phyloP scores from a whole-genome alignment of 2,113 vertebrate species.

The Etheostoma cragini region DNA sequence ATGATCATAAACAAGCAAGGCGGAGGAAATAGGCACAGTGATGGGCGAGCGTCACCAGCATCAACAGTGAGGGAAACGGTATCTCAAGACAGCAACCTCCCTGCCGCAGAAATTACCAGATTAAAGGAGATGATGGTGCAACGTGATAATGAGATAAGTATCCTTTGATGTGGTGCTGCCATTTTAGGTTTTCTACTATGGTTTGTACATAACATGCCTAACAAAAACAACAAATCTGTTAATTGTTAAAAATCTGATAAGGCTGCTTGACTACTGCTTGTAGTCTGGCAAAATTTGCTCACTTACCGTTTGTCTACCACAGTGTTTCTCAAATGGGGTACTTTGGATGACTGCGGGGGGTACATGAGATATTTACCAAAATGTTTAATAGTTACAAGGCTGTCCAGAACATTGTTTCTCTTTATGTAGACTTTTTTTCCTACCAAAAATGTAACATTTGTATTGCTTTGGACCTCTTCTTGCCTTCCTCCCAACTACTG shows the following conservation, averaged over 20 bases:
- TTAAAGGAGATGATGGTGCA: constrained; percentile 88
- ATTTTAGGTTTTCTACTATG: not conserved
- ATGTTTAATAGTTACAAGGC: too few relatives aligned
- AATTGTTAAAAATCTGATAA: not conserved
- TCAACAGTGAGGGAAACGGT: constrained; percentile 30
- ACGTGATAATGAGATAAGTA: constrained; percentile 96
- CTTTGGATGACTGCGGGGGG: too few relatives aligned
- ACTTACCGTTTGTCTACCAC: not conserved
- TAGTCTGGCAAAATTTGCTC: not conserved
- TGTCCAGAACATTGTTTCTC: too few relatives aligned
- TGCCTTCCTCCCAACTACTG: too few relatives aligned
- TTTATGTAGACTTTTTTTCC: too few relatives aligned
- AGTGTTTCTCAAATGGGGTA: too few relatives aligned
- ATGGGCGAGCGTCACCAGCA: constrained; percentile 14
- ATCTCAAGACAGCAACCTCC: constrained; percentile 15
- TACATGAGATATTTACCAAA: too few relatives aligned
- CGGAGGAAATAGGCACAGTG: constrained; percentile 24
- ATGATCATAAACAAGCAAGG: constrained; percentile 74
- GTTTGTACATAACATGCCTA: not conserved
- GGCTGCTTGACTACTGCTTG: not conserved
- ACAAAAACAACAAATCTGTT: not conserved
- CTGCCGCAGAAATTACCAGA: constrained; percentile 79
- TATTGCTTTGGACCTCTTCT: too few relatives aligned
- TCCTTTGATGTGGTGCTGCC: constrained; percentile 83
- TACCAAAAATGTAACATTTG: too few relatives aligned